Percentiles rank a stretch among this genome's conserved stretches.
These are phyloP conservation scores for Limenitis camilla DNA, from an alignment of 2,888 invertebrate species.

Conservation along the genomic window DNA sequence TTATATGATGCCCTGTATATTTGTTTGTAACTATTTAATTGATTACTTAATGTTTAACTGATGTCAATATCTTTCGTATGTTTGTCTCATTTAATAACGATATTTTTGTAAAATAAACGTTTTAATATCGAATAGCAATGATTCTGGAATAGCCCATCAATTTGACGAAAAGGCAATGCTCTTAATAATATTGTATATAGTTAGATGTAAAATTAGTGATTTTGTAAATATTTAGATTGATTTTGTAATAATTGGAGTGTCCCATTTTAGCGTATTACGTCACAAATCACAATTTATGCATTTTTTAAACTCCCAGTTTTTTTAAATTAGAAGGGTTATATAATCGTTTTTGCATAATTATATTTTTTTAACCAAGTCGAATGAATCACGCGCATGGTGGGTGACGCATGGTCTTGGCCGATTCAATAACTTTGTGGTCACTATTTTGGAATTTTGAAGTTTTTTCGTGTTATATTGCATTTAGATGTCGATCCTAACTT, in stretches of 20 bases:
- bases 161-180: conserved; percentile 69
- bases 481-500: conserved; percentile 15
- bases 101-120: too few relatives aligned
- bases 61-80: too few relatives aligned
- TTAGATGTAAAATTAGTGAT: conserved; percentile 58
- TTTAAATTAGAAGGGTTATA: conserved; percentile 60
- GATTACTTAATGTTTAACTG: too few relatives aligned
- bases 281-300: conserved; percentile 69
- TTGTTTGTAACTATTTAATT: too few relatives aligned
- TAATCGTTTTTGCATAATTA: conserved; percentile 53
- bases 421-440: conserved; percentile 19
- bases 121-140: too few relatives aligned
- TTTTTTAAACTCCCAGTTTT: conserved; percentile 49
- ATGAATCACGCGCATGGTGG: conserved; percentile 58
- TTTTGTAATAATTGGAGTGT: conserved; percentile 61
- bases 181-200: conserved; percentile 65
- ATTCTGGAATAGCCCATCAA: conserved; percentile 36
- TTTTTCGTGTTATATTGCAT: conserved; percentile 19
- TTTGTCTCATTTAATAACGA: too few relatives aligned
- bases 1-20: too few relatives aligned
- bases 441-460: conserved; percentile 11
- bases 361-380: conserved; percentile 47
- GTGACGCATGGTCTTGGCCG: conserved; percentile 41
- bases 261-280: conserved; percentile 65
- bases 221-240: conserved; percentile 70